A percentile compares a stretch with the other conserved stretches of the same genome.
phyloP scores from a whole-genome alignment of 2,797 vertebrate species.

The Chelon auratus region DNA sequence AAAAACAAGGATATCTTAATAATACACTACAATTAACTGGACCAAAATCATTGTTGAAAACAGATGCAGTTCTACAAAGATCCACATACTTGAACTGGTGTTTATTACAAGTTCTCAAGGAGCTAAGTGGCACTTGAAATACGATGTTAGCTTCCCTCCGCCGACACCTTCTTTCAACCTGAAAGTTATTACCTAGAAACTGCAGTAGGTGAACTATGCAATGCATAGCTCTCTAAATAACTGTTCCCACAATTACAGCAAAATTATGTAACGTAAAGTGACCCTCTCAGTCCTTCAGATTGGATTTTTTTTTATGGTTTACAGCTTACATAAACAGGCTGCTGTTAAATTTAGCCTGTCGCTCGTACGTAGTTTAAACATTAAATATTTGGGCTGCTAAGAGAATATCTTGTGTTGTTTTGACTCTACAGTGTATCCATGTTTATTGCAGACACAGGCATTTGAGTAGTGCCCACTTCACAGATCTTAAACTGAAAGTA shows the following conservation, averaged over 20 bases:
- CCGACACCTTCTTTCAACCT: too few species aligned
- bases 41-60: background rate
- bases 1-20: background rate
- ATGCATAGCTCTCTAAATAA: background rate
- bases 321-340: too few species aligned
- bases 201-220: too few species aligned
- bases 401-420: background rate
- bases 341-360: too few species aligned
- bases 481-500: slow-evolving; percentile 1
- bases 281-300: background rate
- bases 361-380: too few species aligned
- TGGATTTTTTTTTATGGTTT: too few species aligned
- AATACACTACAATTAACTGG: background rate
- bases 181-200: too few species aligned
- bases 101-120: too few species aligned
- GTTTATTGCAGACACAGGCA: background rate
- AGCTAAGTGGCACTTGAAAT: too few species aligned
- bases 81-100: background rate
- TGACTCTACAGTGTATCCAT: background rate
- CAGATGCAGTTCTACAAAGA: background rate
- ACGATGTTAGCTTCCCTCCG: too few species aligned
- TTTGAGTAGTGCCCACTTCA: background rate
- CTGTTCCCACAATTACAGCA: background rate
- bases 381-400: background rate
- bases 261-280: background rate